Percentiles rank a stretch among this genome's conserved stretches.
Conservation (phyloP, 2,888 invertebrate genomes). For the Eubasilissa splendida region DNA sequence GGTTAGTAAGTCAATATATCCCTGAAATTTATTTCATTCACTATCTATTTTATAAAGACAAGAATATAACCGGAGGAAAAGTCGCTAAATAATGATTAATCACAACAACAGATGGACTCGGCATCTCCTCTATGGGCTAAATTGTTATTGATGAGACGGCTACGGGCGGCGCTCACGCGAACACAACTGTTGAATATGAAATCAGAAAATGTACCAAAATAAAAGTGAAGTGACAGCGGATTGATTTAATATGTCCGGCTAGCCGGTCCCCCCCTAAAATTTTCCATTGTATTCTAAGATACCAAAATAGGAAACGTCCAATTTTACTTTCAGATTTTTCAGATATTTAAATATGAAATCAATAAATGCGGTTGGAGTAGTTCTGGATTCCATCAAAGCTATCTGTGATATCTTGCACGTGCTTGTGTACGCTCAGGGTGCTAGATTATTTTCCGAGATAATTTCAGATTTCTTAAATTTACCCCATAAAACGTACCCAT, state of each 20-base stretch:
- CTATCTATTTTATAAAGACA: too few species aligned
- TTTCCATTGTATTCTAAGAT: slow-evolving; percentile 13
- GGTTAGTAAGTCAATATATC: too few species aligned
- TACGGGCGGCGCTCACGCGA: slow-evolving; percentile 32
- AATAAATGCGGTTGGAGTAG: background rate
- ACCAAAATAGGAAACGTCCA: slow-evolving; percentile 17
- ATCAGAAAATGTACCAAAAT: slow-evolving; percentile 31
- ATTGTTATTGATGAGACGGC: slow-evolving; percentile 28
- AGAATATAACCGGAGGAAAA: too few species aligned
- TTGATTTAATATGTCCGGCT: slow-evolving; percentile 45
- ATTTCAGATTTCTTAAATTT: too few species aligned
- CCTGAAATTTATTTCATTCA: too few species aligned
- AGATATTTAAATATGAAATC: slow-evolving; percentile 5
- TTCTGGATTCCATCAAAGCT: background rate
- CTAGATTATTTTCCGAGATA: background rate
- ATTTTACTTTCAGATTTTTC: slow-evolving; percentile 33
- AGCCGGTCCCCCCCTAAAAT: background rate
- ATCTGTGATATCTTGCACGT: slow-evolving; percentile 6
- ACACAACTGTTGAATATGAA: slow-evolving; percentile 38
- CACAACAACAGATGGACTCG: too few species aligned
- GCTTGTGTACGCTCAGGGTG: background rate
- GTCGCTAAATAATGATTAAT: too few species aligned
- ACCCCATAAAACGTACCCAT: too few species aligned
- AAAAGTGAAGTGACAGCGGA: slow-evolving; percentile 36
- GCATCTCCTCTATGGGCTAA: background rate